Evolutionary conservation across 2,113 vertebrate species (phyloP), one percentile per base, ranked within the genome.

Genomic region (Rhinolophus sinicus): DNA sequence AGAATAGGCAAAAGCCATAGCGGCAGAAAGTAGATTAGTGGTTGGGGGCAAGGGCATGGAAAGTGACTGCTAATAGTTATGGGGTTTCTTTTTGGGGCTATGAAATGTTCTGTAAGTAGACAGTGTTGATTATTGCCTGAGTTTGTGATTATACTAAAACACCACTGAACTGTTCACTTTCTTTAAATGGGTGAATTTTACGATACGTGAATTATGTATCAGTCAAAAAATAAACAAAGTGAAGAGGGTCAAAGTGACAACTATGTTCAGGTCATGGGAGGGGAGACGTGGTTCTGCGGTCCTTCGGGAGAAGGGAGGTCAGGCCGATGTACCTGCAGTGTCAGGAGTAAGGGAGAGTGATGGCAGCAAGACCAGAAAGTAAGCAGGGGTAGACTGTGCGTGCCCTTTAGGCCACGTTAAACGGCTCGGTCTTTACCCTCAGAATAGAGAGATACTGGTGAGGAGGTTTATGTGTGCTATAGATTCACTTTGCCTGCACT

Each of bases 181-280:
- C 6, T 75, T 90, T 56, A 58, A 88, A 86, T 44, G 6, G 15
- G 40, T 90, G 11, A 80, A 35, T 84, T 89, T 69, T 78, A 93
- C 30, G 40, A 7, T 6, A 69, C 28, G 16, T 58, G 40, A 78
- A 86, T n/a, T 73, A 30, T 33, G 64, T 52, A 28, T 69, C 35
- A 40, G 35, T 88, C 35, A 80, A 72, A 72, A 64, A 64, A 52
- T 58, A 13, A 95, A 82, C 0, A 0, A 94, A 24, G 40, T 73
- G 4, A 86, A 77, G 30, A 86, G 21, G 18, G 18, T 30, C 70
- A 75, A 65, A 77, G 62, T 86, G 24, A 64, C 47, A 60, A 47
- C 4, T 33, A 38, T 35, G 4, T 15, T 72, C 24, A 60, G 24
- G 8, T n/a, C 38, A 65, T 3, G 28, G 28, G 33, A 78, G 19